Percentiles rank a stretch among this genome's conserved stretches.
phyloP scores from a whole-genome alignment of 2,797 vertebrate genomes.

The Hemitrygon akajei region DNA sequence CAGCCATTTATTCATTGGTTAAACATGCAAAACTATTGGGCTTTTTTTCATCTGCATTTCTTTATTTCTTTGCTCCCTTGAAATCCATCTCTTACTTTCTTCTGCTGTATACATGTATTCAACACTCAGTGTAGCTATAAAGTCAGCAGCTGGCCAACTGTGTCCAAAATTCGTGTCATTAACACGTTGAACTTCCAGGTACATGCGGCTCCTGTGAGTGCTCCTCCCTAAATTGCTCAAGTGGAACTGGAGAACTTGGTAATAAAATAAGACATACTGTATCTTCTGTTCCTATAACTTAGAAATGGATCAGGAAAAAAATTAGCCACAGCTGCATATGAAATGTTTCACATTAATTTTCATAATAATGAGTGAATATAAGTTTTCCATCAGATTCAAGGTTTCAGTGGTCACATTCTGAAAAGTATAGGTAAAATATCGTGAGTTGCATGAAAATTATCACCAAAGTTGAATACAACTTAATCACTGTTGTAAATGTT shows the following conservation, averaged over 20 bases:
- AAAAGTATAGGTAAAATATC: background rate
- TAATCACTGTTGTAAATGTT: background rate
- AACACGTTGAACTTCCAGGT: background rate
- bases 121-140: background rate
- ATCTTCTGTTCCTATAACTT: background rate
- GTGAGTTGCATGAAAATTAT: background rate
- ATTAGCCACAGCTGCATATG: background rate
- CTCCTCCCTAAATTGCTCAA: background rate
- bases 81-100: background rate
- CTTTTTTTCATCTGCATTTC: background rate
- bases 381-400: background rate
- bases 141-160: background rate
- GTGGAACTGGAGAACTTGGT: background rate
- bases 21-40: background rate
- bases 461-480: too few species aligned
- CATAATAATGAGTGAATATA: background rate
- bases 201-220: background rate
- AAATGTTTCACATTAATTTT: background rate
- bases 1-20: background rate
- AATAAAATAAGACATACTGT: background rate
- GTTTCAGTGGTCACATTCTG: too few species aligned
- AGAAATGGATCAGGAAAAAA: background rate
- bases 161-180: background rate
- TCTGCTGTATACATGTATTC: background rate
- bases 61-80: background rate